Evolutionary conservation across 2,888 invertebrate genomes (phyloP), one percentile per base, ranked within the genome.

Genomic region (Myathropa florea): DNA sequence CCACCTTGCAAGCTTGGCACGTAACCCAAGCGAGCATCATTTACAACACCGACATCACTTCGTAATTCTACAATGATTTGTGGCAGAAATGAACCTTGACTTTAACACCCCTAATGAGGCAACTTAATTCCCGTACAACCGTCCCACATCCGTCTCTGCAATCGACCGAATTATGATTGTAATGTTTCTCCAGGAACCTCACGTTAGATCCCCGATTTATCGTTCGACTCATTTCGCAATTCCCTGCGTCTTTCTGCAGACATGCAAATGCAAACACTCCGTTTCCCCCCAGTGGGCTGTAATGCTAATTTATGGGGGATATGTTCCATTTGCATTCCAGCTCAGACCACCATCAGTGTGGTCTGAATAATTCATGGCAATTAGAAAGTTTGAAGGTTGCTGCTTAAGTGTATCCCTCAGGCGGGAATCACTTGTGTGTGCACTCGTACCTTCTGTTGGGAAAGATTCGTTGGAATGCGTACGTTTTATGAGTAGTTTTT

Each of bases 311-410:
- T 57, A 26, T 57, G 59, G 7, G n/a, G 28, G 26, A 26, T 70
- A 36, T 59, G 33, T 68, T 68, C 57, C 57, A 36, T 57, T 33
- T 68, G 68, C 68, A 68, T 57, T 55, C 24, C 24, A 68, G 33
- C 24, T 39, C n/a, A 57, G 33, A 28, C n/a, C 24, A 23, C 14
- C 12, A 53, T 2, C 53, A 57, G 24, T 14, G 14, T 12, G 23
- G 24, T 60, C 14, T 59, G 59, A 70, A 70, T 70, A 39, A 70
- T 60, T 70, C 70, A 70, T 60, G 57, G 57, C 57, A 57, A 57
- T 57, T 57, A 57, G 57, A 57, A 57, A 57, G 57, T 57, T 57
- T 23, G 9, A 46, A 46, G 46, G 46, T 18, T 18, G 46, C 18
- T 46, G 7, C 46, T 57, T 23, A 12, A 24, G 57, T 57, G 23